phyloP scores from a whole-genome alignment of 2,888 invertebrate genomes.

The Cheilosia scutellata region DNA sequence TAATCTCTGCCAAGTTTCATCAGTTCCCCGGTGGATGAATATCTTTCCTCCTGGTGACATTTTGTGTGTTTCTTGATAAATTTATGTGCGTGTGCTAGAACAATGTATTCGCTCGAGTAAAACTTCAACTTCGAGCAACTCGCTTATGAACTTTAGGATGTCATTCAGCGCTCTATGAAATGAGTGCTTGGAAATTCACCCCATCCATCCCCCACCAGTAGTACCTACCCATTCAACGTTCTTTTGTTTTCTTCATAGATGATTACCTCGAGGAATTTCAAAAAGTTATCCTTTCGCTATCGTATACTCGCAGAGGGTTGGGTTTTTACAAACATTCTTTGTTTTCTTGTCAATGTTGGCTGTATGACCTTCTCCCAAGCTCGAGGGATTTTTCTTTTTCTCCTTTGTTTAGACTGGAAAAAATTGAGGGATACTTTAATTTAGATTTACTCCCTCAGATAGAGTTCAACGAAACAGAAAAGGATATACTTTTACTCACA shows the following conservation, averaged over 20 bases:
- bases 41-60: conserved; percentile 17
- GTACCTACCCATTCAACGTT: conserved; percentile 29
- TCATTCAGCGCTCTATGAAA: conserved; percentile 23
- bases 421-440: conserved; percentile 62
- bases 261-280: conserved; percentile 69
- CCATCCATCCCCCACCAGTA: neutral
- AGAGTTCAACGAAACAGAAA: conserved; percentile 12
- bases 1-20: conserved; percentile 19
- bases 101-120: conserved; percentile 1
- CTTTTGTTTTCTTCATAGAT: conserved; percentile 65
- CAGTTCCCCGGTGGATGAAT: conserved; percentile 10
- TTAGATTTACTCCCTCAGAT: conserved; percentile 43
- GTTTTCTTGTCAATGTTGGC: conserved; percentile 27
- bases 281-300: conserved; percentile 62
- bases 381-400: conserved; percentile 5
- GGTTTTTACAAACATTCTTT: conserved; percentile 28
- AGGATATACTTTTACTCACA: neutral
- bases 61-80: conserved; percentile 30
- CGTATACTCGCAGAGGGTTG: neutral
- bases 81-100: conserved; percentile 32
- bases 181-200: conserved; percentile 29
- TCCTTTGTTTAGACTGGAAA: conserved; percentile 53
- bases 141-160: conserved; percentile 31
- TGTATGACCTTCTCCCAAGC: conserved; percentile 4
- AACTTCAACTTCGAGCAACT: conserved; percentile 13